These are phyloP conservation scores for Apis dorsata DNA, from an alignment of 1,140 invertebrate species.

Conservation along the genomic window DNA sequence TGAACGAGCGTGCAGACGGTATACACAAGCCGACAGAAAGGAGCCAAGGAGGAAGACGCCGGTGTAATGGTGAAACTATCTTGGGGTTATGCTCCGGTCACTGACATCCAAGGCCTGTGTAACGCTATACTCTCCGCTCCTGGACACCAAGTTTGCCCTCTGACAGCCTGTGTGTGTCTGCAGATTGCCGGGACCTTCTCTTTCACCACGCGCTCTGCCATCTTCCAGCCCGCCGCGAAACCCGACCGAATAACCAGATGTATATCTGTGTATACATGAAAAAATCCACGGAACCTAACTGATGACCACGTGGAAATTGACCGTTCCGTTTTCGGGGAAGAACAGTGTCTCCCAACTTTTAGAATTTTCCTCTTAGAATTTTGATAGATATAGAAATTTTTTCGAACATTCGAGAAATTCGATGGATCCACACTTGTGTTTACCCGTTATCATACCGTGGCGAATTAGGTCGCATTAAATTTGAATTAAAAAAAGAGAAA, in stretches of 20 bases:
- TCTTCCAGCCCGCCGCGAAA: background rate
- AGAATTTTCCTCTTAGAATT: no score
- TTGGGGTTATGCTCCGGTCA: slow-evolving; percentile 76
- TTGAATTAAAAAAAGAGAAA: no score
- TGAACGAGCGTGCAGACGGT: slow-evolving; percentile 43
- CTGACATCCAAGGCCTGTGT: slow-evolving; percentile 70
- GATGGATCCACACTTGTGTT: no score
- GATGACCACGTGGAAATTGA: background rate
- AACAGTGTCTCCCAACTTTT: no score
- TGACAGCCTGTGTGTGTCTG: slow-evolving; percentile 42
- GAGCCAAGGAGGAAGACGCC: slow-evolving; percentile 54
- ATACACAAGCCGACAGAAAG: slow-evolving; percentile 57
- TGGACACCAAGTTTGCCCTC: slow-evolving; percentile 69
- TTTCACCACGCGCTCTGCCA: slow-evolving; percentile 7
- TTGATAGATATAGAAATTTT: no score
- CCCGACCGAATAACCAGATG: slow-evolving; percentile 1
- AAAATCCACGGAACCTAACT: background rate
- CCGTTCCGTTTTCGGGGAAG: background rate
- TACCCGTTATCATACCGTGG: no score
- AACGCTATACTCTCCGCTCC: slow-evolving; percentile 59
- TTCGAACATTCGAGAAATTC: no score
- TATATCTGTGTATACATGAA: slow-evolving; percentile 1
- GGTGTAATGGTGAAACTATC: slow-evolving; percentile 74
- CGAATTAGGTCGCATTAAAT: no score
- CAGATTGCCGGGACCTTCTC: background rate